Evolutionary conservation across 92 coral and sea anemone genomes (phyloP).

Genomic region (Palythoa caribaeorum): DNA sequence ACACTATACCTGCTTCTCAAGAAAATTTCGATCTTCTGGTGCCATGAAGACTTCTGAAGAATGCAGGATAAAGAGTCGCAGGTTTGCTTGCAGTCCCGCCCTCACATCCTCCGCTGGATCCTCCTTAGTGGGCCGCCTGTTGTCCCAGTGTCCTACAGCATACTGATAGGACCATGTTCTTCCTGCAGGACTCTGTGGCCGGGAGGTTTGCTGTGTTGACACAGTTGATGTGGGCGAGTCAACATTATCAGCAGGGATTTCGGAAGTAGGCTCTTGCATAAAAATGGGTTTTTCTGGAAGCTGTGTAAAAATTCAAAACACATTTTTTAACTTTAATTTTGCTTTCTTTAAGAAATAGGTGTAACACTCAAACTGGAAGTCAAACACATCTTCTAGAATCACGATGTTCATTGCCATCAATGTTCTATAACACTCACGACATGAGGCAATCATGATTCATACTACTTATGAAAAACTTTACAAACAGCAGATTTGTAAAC

Average conservation of each 20-base stretch:
- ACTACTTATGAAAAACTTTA: too few species aligned
- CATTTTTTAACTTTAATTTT: background rate
- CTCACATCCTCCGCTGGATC: slow-evolving; percentile 90
- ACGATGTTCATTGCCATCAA: too few species aligned
- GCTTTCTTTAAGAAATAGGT: background rate
- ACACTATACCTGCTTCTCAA: slow-evolving; percentile 81
- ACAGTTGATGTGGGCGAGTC: slow-evolving; percentile 54
- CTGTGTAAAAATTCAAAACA: slow-evolving; percentile 36
- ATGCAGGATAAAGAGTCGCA: slow-evolving; percentile 84
- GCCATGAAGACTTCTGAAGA: slow-evolving; percentile 91
- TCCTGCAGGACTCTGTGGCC: slow-evolving; percentile 78
- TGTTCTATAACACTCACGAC: too few species aligned
- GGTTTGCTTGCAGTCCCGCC: slow-evolving; percentile 97
- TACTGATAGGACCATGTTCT: slow-evolving; percentile 75
- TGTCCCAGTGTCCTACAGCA: slow-evolving; percentile 70
- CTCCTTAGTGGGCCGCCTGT: slow-evolving; percentile 22
- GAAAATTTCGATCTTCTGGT: slow-evolving; percentile 63
- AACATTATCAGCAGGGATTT: slow-evolving; percentile 36
- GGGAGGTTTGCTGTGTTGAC: slow-evolving; percentile 27
- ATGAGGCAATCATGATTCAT: too few species aligned
- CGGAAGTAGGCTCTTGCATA: slow-evolving; percentile 80
- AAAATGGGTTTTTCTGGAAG: slow-evolving; percentile 85
- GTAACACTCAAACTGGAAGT: background rate
- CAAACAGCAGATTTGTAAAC: too few species aligned
- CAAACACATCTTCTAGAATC: background rate